Evolutionary conservation across 2,113 vertebrate genomes (phyloP), one percentile per base, ranked within the genome.

Genomic region (Oncorhynchus gorbuscha): DNA sequence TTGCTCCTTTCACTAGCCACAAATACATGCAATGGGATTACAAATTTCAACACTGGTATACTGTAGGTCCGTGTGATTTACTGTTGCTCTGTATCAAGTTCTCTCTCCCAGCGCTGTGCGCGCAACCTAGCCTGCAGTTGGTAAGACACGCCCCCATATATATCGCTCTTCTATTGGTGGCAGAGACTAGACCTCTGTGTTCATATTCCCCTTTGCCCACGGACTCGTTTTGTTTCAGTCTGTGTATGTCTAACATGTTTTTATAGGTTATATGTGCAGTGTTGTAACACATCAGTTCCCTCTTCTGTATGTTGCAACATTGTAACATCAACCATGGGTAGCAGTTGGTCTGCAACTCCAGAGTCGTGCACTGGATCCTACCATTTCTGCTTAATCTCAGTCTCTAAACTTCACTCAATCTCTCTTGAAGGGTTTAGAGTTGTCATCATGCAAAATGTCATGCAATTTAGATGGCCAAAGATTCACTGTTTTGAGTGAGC

Each of bases 1-100:
- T 89, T 79, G 86, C 86, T 88, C 86, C 87, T 79, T 81, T 89
- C 91, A 77, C 91, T 91, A 81, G 90, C 91, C 92, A 92, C 91
- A 92, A 94, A 94, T 91, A 94, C 92, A 92, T 80, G 90, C 92
- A 88, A 91, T 89, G 83, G 90, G 88, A 89, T 87, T 90, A 89
- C 89, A 85, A 85, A 77, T 92, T 93, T 92, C 89, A 91, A 83
- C 71, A 91, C 84, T 89, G 88, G 82, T 85, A 75, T 71, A 88
- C 91, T 85, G 90, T 45, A 84, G 89, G 89, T 89, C 89, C 51
- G 88, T 90, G 86, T 93, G 92, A 92, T 93, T 92, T 92, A 91
- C 93, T 89, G 91, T 91, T 91, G 88, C 90, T 89, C 89, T 90
- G 83, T 84, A 83, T 87, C 87, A 89, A 91, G 87, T 89, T 78